Conservation (phyloP, 2,797 vertebrate genomes). For the Bucorvus abyssinicus region DNA sequence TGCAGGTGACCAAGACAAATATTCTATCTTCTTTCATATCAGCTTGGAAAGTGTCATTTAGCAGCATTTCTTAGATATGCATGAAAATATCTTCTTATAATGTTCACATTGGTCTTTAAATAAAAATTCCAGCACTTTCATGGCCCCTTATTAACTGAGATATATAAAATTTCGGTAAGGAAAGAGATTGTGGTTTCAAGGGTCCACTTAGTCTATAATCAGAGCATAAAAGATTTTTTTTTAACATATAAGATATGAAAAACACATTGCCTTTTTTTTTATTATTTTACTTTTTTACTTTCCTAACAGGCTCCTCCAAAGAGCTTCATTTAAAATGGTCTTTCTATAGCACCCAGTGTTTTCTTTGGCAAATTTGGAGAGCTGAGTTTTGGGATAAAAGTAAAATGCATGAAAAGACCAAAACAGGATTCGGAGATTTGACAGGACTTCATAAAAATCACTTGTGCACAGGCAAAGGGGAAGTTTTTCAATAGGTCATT, state of each 20-base stretch:
- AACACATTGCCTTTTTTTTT: background rate
- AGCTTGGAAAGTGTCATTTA: background rate
- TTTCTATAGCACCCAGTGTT: background rate
- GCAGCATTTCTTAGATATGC: background rate
- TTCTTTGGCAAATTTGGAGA: constrained; percentile 49
- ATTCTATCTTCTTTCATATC: background rate
- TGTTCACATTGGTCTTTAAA: background rate
- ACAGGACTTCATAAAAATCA: constrained; percentile 13
- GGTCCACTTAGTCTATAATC: constrained; percentile 15
- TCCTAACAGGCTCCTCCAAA: background rate
- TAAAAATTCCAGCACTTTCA: constrained; percentile 4
- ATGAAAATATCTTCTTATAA: background rate
- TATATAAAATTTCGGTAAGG: constrained; percentile 30
- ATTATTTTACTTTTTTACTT: background rate
- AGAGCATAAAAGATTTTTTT: background rate
- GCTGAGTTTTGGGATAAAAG: constrained; percentile 6
- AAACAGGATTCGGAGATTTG: background rate
- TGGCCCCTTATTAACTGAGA: background rate
- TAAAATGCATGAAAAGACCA: constrained; percentile 6
- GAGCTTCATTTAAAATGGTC: background rate
- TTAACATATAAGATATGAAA: background rate
- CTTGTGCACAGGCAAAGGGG: background rate
- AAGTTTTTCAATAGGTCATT: constrained; percentile 1
- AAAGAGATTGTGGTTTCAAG: background rate
- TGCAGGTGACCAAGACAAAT: background rate